phyloP scores from a whole-genome alignment of 2,888 invertebrate genomes.

The Chydorus sphaericus region DNA sequence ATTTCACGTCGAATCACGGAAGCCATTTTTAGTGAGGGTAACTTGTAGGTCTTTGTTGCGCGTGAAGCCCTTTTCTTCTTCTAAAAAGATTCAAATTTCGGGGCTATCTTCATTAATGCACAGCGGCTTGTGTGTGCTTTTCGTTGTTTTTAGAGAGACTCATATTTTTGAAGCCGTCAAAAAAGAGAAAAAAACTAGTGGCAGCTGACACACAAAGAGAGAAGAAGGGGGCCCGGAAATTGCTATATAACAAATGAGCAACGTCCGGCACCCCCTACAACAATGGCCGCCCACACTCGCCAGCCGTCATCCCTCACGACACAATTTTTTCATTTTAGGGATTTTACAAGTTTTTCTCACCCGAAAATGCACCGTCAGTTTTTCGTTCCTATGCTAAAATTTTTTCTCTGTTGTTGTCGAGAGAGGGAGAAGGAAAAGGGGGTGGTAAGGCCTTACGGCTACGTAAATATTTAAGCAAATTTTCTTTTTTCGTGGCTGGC shows the following conservation, averaged over 20 bases:
- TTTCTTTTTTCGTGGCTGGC: background rate
- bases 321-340: background rate
- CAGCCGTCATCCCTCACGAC: background rate
- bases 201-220: conserved; percentile 5
- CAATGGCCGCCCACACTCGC: background rate
- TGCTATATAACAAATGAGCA: conserved; percentile 11
- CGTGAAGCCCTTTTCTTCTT: too few relatives aligned
- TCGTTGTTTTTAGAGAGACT: too few relatives aligned
- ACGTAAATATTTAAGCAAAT: conserved; percentile 5
- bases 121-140: too few relatives aligned
- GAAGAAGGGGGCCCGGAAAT: conserved; percentile 6
- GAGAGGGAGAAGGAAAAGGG: background rate
- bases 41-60: too few relatives aligned
- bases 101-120: too few relatives aligned
- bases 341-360: background rate
- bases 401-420: background rate
- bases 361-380: background rate
- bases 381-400: background rate
- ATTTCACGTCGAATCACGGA: too few relatives aligned
- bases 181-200: background rate
- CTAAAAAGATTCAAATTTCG: too few relatives aligned
- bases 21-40: too few relatives aligned
- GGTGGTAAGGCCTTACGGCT: background rate
- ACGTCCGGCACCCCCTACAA: conserved; percentile 5
- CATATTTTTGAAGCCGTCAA: too few relatives aligned